A percentile compares a stretch with the other conserved stretches of the same genome.
Conservation (phyloP, 2,888 invertebrate genomes). For the Aphidius colemani region DNA sequence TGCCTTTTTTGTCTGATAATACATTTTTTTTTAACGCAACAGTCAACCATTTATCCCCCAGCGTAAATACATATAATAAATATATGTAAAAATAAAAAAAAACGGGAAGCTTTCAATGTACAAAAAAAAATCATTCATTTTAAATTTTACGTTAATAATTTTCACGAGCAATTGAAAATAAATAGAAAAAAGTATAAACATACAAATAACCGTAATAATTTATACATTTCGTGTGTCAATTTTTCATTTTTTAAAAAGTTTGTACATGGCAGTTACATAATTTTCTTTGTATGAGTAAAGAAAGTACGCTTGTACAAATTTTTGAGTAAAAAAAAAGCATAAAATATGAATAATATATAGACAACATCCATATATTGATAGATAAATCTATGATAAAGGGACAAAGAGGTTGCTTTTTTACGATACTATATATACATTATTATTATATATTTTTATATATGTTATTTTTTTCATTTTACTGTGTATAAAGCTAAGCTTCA, state of each 20-base stretch:
- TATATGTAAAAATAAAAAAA: background rate
- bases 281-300: no score
- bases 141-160: no score
- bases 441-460: conserved; percentile 27
- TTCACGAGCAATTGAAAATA: no score
- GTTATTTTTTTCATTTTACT: background rate
- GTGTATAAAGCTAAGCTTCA: conserved; percentile 21
- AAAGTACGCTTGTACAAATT: no score
- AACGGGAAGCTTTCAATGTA: background rate
- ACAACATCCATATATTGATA: conserved; percentile 6
- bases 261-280: no score
- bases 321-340: background rate
- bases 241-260: no score
- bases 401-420: conserved; percentile 14
- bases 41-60: background rate
- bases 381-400: conserved; percentile 10
- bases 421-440: conserved; percentile 27
- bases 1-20: background rate
- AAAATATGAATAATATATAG: background rate
- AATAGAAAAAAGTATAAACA: no score
- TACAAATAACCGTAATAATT: no score
- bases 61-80: background rate
- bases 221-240: no score
- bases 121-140: no score
- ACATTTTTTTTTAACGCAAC: background rate